Evolutionary conservation across 2,797 vertebrate species (phyloP).

Genomic region (Eulemur mongoz): DNA sequence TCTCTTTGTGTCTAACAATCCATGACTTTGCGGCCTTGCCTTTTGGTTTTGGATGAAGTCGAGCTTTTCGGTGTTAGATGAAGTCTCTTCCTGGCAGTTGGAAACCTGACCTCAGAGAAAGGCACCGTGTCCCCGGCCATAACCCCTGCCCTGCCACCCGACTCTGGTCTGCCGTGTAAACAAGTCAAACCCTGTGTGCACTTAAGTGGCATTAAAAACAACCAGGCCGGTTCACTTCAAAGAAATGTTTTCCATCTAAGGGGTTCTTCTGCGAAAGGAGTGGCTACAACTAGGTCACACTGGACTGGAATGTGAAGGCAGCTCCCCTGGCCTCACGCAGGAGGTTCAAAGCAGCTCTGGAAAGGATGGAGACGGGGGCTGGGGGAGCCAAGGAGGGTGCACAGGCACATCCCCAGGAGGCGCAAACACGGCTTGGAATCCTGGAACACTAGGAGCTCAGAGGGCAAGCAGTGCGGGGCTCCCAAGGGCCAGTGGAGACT

Average conservation of each 20-base stretch:
- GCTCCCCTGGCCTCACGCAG: neutral
- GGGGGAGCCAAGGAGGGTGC: neutral
- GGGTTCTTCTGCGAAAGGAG: constrained; percentile 32
- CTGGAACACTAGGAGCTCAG: neutral
- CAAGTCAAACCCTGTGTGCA: neutral
- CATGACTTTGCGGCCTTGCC: neutral
- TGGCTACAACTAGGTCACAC: neutral
- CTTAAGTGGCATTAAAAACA: constrained; percentile 15
- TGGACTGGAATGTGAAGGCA: neutral
- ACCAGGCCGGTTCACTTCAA: neutral
- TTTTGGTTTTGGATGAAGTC: neutral
- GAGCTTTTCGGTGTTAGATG: neutral
- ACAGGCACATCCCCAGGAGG: neutral
- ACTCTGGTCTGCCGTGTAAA: constrained; percentile 2
- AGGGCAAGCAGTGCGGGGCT: neutral
- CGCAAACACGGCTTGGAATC: neutral
- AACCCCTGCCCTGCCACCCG: constrained; percentile 11
- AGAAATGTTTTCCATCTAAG: neutral
- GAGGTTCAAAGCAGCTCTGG: neutral
- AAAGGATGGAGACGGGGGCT: neutral
- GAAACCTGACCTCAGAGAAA: constrained; percentile 32
- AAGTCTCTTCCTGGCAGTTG: neutral
- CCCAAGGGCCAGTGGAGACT: neutral
- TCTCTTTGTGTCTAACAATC: neutral
- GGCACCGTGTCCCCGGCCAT: neutral